Base-by-base conservation (phyloP, 1,140 invertebrate species). In the Aphelenchoides fujianensis region DNA sequence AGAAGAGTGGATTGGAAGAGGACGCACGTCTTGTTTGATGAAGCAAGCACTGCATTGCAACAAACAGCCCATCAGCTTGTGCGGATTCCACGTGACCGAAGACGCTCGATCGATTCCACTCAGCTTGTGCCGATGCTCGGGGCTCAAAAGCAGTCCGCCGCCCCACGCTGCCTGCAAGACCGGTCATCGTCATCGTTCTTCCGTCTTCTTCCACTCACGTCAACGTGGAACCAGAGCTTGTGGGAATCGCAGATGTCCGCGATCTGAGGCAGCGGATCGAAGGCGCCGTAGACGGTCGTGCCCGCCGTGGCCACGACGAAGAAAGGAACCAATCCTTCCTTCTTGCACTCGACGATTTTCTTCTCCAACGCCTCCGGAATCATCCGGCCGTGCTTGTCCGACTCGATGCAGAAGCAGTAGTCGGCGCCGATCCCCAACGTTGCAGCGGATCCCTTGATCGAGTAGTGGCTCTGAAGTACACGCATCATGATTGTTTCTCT, bases 61-160 rank as follows among this genome's bases (percentile, higher is more conserved):
- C 31, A 95, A 87, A 0, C 92, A 91, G 3, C 94, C 94, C 93
- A 98, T 95, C 82, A 98, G 88, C 86, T 98, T 98, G 85, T 99
- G 96, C 23, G 96, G 96, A 87, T 99, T 98, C 96, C 96, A 98
- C 54, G 95, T 98, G 53, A 98, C 91, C 1, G 95, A 97, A 82
- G 97, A 89, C 64, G 94, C 94, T 79, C 94, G 90, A 86, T 97
- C 92, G 70, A 98, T 90, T 41, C 95, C 95, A 63, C 89, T 89
- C 77, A 98, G 87, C 84, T 92, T 88, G 31, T 94, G 90, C 62
- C 93, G 89, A 86, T 97, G 92, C 85, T 95, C 96, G 75, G 90
- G 91, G 27, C 93, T 96, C 75, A 98, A 88, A 67, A 98, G 86
- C 48, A 95, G 88, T 23, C 94, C 93, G 57, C 95, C 95, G 76